Base-by-base conservation (phyloP, 2,797 vertebrate genomes). In the Discoglossus pictus region DNA sequence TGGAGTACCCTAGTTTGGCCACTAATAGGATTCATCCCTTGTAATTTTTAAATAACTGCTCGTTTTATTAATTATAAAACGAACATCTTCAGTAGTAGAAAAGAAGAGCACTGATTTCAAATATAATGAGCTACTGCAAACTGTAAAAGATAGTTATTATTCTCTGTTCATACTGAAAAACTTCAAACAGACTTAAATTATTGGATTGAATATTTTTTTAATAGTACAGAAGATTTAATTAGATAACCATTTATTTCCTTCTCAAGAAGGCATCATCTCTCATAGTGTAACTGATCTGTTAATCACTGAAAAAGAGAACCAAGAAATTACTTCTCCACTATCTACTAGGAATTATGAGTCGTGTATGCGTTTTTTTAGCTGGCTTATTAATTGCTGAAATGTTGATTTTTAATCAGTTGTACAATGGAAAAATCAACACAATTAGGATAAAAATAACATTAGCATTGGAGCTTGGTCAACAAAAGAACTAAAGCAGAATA, bases 311-410 rank as follows among this genome's bases (percentile, higher is more conserved):
- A 15, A n/a, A 51, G 52, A 24, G 60, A 70, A 63, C 52, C 43
- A 48, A 62, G 25, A 46, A 48, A 70, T 58, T 17, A 34, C 44
- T 69, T 69, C 36, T 35, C 13, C 52, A 17, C 23, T 16, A 63
- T 50, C 51, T 51, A 17, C 35, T 24, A 50, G 35, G 43, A 62
- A 56, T 63, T 63, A 50, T 63, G 44, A 63, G 51, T 24, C 52
- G 35, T 58, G 52, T 16, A 31, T 56, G 60, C 44, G 56, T 25
- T 40, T 63, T 56, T 56, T 56, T 40, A 47, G 43, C 18, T 40
- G 67, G 42, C 34, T 56, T 70, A 55, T 70, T 70, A 70, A 70
- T 70, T 70, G 60, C 60, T 56, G 51, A 55, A 69, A 69, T 69
- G 59, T 63, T 50, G 51, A 70, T 70, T 70, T 70, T 63, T 70